These are phyloP conservation scores for Phyto melanocephala DNA, from an alignment of 2,888 invertebrate genomes.

Conservation along the genomic window DNA sequence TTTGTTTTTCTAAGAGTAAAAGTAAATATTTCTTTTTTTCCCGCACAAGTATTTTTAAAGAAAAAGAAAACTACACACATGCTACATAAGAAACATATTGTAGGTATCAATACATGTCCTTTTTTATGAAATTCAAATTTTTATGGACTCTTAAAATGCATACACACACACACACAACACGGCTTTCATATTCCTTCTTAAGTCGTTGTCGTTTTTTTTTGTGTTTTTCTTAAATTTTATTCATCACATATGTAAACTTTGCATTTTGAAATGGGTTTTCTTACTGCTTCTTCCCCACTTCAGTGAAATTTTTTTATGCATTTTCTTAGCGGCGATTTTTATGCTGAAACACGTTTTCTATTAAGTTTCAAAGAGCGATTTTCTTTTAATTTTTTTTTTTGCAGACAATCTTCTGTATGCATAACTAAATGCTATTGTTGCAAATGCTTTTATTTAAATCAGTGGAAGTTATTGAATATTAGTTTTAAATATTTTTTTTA, in stretches of 20 bases:
- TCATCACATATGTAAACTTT: constrained; percentile 63
- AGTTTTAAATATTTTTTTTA: background rate
- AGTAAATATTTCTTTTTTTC: constrained; percentile 36
- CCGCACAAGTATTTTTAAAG: too few species aligned
- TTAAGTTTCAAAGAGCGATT: constrained; percentile 68
- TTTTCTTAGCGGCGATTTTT: constrained; percentile 77
- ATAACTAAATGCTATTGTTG: background rate
- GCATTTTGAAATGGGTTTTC: constrained; percentile 33
- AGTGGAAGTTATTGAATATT: background rate
- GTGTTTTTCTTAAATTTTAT: constrained; percentile 40
- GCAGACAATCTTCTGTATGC: background rate
- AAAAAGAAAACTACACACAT: constrained; percentile 15
- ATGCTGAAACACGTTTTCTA: constrained; percentile 77
- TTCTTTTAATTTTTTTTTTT: background rate
- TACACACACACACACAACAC: background rate
- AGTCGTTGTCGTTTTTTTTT: background rate
- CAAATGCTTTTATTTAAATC: background rate
- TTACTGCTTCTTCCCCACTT: background rate
- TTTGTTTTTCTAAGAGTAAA: constrained; percentile 23
- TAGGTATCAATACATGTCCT: constrained; percentile 34
- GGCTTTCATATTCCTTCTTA: background rate
- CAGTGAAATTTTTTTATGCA: constrained; percentile 67
- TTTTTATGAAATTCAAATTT: constrained; percentile 47
- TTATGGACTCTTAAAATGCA: constrained; percentile 60
- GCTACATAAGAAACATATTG: background rate